Conservation (phyloP, 2,113 vertebrate species). For the Ondatra zibethicus region DNA sequence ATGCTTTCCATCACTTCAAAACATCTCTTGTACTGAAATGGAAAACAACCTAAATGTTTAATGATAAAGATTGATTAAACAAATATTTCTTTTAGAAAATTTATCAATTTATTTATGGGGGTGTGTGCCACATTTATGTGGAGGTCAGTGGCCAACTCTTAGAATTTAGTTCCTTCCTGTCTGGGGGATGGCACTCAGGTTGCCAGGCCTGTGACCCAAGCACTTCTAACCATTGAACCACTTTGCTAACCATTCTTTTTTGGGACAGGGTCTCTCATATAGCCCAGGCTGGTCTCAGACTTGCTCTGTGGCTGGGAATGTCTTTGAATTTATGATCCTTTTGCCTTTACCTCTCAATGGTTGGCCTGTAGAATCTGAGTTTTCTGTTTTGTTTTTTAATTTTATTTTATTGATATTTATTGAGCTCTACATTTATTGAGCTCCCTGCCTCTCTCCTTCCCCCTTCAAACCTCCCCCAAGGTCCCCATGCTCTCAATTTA, state of each 20-base stretch:
- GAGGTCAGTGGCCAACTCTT: background rate
- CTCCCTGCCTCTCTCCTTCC: no score
- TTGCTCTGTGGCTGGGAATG: background rate
- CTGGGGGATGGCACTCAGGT: background rate
- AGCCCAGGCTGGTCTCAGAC: background rate
- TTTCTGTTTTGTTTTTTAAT: no score
- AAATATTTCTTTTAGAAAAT: background rate
- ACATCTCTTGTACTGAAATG: conserved; percentile 52
- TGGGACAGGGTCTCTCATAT: background rate
- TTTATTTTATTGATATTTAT: no score
- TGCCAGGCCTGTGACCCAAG: background rate
- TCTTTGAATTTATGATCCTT: background rate
- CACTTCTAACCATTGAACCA: background rate
- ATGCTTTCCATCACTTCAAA: conserved; percentile 56
- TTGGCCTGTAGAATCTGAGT: background rate
- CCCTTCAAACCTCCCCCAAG: no score
- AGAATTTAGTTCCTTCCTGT: background rate
- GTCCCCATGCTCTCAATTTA: no score
- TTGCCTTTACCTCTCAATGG: no score
- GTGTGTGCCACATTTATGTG: background rate
- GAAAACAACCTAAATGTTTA: conserved; percentile 59
- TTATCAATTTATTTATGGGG: background rate
- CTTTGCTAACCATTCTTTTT: background rate
- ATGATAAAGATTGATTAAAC: conserved; percentile 38
- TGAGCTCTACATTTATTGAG: no score